Evolutionary conservation across 2,888 invertebrate genomes (phyloP).

Genomic region (Nomada flava): DNA sequence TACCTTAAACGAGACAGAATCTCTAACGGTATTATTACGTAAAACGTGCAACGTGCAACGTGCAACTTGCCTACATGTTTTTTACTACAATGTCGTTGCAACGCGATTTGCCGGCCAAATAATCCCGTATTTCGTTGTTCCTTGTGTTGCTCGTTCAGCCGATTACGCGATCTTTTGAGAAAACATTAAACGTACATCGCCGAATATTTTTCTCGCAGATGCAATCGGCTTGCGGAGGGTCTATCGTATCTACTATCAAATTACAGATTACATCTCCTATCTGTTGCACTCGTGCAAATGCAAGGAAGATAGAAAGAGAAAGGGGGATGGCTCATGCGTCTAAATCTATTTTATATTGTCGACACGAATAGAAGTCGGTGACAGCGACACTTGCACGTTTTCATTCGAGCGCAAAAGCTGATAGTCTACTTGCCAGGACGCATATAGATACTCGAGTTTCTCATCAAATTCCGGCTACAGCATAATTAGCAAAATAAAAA

Average conservation of each 20-base stretch:
- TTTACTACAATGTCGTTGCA: not conserved
- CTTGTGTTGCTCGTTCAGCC: no score
- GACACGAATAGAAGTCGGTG: slow-evolving; percentile 58
- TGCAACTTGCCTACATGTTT: not conserved
- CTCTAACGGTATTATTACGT: slow-evolving; percentile 33
- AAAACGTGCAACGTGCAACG: slow-evolving; percentile 16
- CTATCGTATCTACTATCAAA: no score
- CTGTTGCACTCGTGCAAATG: slow-evolving; percentile 22
- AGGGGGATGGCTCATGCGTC: slow-evolving; percentile 12
- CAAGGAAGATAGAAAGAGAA: not conserved
- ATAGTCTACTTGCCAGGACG: slow-evolving; percentile 43
- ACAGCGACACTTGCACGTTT: slow-evolving; percentile 42
- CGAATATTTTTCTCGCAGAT: no score
- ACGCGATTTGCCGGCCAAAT: not conserved
- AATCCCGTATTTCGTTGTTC: not conserved
- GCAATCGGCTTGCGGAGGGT: no score
- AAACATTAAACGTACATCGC: no score
- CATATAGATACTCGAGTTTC: slow-evolving; percentile 43
- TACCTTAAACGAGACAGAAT: slow-evolving; percentile 18
- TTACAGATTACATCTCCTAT: not conserved
- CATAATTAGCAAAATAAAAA: not conserved
- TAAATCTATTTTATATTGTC: slow-evolving; percentile 54
- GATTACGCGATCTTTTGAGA: no score
- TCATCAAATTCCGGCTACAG: slow-evolving; percentile 6
- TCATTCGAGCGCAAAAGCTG: slow-evolving; percentile 48